Percentiles rank a stretch among this genome's conserved stretches.
Conservation (phyloP, 2,113 vertebrate species). For the Pedetes capensis region DNA sequence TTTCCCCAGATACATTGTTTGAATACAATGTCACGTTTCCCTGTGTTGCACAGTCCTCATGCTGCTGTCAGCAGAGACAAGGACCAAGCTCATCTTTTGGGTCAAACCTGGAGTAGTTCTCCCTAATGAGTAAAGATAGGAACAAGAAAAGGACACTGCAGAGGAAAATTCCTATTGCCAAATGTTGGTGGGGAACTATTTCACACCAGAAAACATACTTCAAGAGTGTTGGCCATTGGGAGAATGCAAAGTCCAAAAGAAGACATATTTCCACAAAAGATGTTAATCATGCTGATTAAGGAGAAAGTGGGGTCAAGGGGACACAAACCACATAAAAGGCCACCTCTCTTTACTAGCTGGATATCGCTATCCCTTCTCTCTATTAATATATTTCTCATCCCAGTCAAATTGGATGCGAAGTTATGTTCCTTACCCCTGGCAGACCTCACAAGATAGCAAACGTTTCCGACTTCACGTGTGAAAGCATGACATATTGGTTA, state of each 20-base stretch:
- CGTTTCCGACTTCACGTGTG: slow-evolving; percentile 79
- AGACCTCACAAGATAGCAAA: slow-evolving; percentile 79
- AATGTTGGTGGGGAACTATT: slow-evolving; percentile 63
- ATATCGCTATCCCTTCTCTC: slow-evolving; percentile 71
- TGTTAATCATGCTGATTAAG: slow-evolving; percentile 78
- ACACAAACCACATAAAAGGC: slow-evolving; percentile 67
- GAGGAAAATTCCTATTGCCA: slow-evolving; percentile 59
- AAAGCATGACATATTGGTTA: slow-evolving; percentile 85
- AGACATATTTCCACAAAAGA: slow-evolving; percentile 61
- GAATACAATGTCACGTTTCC: slow-evolving; percentile 57
- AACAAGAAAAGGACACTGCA: slow-evolving; percentile 27
- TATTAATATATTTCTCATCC: slow-evolving; percentile 76
- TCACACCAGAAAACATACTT: slow-evolving; percentile 60
- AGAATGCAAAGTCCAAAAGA: slow-evolving; percentile 69
- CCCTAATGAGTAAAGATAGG: slow-evolving; percentile 51
- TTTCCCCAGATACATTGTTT: slow-evolving; percentile 65
- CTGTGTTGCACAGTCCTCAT: slow-evolving; percentile 32
- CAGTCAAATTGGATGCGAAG: slow-evolving; percentile 80
- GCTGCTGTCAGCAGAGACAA: slow-evolving; percentile 71
- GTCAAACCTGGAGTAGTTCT: slow-evolving; percentile 50
- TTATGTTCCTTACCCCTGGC: slow-evolving; percentile 79
- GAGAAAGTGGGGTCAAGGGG: slow-evolving; percentile 66
- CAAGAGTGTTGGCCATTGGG: slow-evolving; percentile 54
- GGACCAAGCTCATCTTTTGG: slow-evolving; percentile 55
- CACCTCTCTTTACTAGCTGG: slow-evolving; percentile 77